These are phyloP conservation scores for Onychomys torridus DNA, from an alignment of 2,797 vertebrate species.

Conservation along the genomic window DNA sequence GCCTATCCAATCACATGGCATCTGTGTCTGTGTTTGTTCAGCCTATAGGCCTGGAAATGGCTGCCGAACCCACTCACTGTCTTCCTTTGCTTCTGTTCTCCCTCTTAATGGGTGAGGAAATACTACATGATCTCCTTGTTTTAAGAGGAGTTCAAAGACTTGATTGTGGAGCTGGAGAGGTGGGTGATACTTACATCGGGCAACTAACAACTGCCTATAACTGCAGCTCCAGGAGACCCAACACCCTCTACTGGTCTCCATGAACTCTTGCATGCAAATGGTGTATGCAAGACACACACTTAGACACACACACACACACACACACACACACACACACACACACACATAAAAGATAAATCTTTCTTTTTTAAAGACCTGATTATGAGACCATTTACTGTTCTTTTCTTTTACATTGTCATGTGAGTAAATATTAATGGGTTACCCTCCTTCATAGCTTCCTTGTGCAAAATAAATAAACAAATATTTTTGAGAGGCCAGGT, in stretches of 20 bases:
- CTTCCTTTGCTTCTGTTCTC: conserved; percentile 39
- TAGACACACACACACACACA: neutral
- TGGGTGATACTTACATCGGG: neutral
- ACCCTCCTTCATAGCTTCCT: neutral
- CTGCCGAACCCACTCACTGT: neutral
- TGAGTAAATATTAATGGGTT: conserved; percentile 34
- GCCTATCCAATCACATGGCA: neutral
- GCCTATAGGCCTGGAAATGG: neutral
- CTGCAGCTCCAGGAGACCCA: neutral
- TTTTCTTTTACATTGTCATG: conserved; percentile 32
- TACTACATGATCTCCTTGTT: conserved; percentile 14
- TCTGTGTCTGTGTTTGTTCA: neutral
- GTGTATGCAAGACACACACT: neutral
- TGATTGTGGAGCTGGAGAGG: neutral
- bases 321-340: too few species aligned
- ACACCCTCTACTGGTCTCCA: neutral
- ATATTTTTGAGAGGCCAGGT: neutral
- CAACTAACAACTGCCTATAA: neutral
- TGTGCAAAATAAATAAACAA: neutral
- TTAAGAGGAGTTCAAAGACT: conserved; percentile 34
- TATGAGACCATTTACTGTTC: neutral
- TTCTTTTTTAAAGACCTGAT: conserved; percentile 40
- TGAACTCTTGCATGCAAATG: neutral
- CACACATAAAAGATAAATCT: neutral
- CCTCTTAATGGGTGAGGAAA: conserved; percentile 2